These are phyloP conservation scores for Aurelia aurita DNA, from an alignment of 30 jellyfish, hydroid and myxozoan species.

Conservation along the genomic window DNA sequence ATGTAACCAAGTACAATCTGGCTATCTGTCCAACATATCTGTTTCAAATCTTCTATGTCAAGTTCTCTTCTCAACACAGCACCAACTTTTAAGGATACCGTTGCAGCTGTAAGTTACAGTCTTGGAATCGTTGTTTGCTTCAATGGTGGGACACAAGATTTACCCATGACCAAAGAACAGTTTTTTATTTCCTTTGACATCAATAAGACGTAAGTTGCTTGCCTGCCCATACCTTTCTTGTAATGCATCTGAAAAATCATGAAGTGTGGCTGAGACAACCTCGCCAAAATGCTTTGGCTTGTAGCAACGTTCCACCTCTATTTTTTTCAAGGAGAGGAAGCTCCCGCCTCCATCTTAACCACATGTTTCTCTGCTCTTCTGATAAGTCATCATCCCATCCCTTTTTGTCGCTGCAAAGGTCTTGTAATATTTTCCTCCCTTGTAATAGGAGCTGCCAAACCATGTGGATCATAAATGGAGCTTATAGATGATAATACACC, in stretches of 20 bases:
- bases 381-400: constrained; percentile 52
- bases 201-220: constrained; percentile 17
- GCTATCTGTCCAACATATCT: constrained; percentile 58
- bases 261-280: constrained; percentile 16
- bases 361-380: constrained; percentile 38
- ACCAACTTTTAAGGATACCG: constrained; percentile 28
- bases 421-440: constrained; percentile 52
- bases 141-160: constrained; percentile 55
- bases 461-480: constrained; percentile 40
- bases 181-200: constrained; percentile 14
- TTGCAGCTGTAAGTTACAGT: constrained; percentile 74
- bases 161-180: constrained; percentile 51
- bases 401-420: constrained; percentile 26
- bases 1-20: constrained; percentile 42
- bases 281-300: neutral
- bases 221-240: constrained; percentile 42
- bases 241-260: constrained; percentile 30
- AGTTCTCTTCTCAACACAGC: constrained; percentile 49
- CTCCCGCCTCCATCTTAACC: constrained; percentile 44
- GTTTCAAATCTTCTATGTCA: constrained; percentile 25
- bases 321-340: constrained; percentile 11
- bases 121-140: constrained; percentile 57
- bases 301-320: neutral
- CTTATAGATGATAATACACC: constrained; percentile 39
- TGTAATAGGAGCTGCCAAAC: constrained; percentile 55